phyloP scores from a whole-genome alignment of 2,113 vertebrate species.

The Psittacus erithacus region DNA sequence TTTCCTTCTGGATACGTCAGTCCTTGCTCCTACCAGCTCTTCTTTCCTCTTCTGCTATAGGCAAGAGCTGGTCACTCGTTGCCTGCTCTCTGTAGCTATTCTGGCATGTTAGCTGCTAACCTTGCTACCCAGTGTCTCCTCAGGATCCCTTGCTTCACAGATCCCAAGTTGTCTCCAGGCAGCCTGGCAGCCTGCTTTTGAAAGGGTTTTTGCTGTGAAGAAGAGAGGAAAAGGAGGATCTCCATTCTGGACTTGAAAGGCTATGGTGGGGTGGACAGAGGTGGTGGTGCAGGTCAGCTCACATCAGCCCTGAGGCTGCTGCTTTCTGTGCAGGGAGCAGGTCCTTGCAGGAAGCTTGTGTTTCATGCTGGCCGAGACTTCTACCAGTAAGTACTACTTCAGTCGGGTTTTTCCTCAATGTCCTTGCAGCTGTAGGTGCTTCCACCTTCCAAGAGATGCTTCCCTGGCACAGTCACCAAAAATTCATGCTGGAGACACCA shows the following conservation, averaged over 20 bases:
- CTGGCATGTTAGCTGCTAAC: not conserved
- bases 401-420: not conserved
- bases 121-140: not conserved
- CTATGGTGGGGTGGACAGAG: not conserved
- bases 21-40: not conserved
- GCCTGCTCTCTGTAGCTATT: not conserved
- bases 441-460: not conserved
- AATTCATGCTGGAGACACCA: not conserved
- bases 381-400: not conserved
- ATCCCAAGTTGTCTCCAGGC: not conserved
- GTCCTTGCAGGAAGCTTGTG: not conserved
- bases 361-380: not conserved
- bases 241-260: not conserved
- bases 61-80: not conserved
- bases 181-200: not conserved
- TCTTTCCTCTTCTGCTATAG: not conserved
- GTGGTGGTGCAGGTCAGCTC: not conserved
- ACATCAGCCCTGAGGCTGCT: not conserved
- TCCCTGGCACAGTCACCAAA: not conserved
- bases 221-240: not conserved
- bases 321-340: not conserved
- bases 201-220: not conserved
- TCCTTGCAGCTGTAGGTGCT: not conserved
- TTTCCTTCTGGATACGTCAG: not conserved
- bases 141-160: not conserved